Percentiles rank a stretch among this genome's conserved stretches.
Conservation (phyloP, 1,140 invertebrate species). For the Diachasmimorpha longicaudata region DNA sequence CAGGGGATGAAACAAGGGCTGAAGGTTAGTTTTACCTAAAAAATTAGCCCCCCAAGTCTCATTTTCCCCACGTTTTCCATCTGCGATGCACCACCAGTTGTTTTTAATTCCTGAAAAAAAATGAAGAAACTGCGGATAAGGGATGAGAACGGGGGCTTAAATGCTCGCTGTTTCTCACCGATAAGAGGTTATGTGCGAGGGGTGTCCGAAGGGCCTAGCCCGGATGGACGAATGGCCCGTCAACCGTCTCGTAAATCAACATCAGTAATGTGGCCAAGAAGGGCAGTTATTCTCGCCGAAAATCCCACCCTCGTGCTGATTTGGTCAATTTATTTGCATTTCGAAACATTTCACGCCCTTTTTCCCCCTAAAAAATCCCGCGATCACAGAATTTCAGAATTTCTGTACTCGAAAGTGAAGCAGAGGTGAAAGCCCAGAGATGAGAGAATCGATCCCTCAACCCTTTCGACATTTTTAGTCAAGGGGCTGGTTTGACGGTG, state of each 20-base stretch:
- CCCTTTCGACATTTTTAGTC: conserved; percentile 45
- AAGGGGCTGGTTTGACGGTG: conserved; percentile 37
- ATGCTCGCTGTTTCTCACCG: conserved; percentile 53
- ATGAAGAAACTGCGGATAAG: neutral
- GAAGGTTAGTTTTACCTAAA: too few species aligned
- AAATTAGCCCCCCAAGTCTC: too few species aligned
- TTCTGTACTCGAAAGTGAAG: neutral
- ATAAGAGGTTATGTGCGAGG: conserved; percentile 46
- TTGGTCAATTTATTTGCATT: conserved; percentile 7
- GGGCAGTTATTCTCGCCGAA: conserved; percentile 27
- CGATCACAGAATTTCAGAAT: too few species aligned
- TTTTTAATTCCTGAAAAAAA: neutral
- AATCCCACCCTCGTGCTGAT: neutral
- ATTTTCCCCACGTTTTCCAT: too few species aligned
- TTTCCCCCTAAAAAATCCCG: neutral
- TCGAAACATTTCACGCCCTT: neutral
- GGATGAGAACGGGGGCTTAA: conserved; percentile 40
- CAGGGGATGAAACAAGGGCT: too few species aligned
- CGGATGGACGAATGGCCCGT: conserved; percentile 60
- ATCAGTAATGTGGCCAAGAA: conserved; percentile 24
- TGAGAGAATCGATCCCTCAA: conserved; percentile 33
- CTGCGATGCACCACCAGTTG: too few species aligned
- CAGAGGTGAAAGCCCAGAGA: neutral
- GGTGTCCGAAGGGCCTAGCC: conserved; percentile 41
- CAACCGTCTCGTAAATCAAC: conserved; percentile 61